A percentile compares a stretch with the other conserved stretches of the same genome.
Evolutionary conservation across 2,113 vertebrate genomes (phyloP).

Genomic region (Pelodiscus sinensis): DNA sequence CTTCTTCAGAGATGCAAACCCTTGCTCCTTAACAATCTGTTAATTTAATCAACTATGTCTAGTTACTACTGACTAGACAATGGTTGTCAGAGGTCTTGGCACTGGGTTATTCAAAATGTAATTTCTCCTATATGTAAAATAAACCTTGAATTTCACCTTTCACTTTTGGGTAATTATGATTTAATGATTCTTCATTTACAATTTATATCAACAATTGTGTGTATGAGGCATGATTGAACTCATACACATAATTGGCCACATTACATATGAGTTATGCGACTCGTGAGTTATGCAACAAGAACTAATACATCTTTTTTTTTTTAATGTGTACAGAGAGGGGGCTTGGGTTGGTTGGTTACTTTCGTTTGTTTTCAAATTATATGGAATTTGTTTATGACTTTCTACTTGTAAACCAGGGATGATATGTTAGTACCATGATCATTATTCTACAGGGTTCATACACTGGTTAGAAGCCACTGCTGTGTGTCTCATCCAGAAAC

Average conservation of each 20-base stretch:
- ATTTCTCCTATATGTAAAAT: conserved; percentile 33
- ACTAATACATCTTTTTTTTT: neutral
- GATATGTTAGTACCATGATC: neutral
- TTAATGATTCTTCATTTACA: neutral
- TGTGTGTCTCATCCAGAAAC: neutral
- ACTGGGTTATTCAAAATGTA: conserved; percentile 39
- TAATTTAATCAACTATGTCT: conserved; percentile 44
- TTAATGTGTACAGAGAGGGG: neutral
- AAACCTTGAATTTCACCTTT: conserved; percentile 40
- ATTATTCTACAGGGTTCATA: neutral
- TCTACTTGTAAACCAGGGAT: neutral
- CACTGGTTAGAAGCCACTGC: neutral
- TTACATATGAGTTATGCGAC: neutral
- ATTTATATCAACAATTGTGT: neutral
- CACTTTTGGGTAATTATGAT: neutral
- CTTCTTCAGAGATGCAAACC: conserved; percentile 16
- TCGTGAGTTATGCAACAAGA: neutral
- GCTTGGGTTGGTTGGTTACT: neutral
- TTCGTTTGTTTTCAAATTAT: neutral
- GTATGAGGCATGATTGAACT: neutral
- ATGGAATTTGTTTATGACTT: neutral
- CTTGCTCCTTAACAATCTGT: neutral
- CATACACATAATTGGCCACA: neutral
- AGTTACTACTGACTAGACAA: conserved; percentile 39
- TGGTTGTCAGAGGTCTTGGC: conserved; percentile 38